Conservation (phyloP, 2,113 vertebrate genomes). For the Tautogolabrus adspersus region DNA sequence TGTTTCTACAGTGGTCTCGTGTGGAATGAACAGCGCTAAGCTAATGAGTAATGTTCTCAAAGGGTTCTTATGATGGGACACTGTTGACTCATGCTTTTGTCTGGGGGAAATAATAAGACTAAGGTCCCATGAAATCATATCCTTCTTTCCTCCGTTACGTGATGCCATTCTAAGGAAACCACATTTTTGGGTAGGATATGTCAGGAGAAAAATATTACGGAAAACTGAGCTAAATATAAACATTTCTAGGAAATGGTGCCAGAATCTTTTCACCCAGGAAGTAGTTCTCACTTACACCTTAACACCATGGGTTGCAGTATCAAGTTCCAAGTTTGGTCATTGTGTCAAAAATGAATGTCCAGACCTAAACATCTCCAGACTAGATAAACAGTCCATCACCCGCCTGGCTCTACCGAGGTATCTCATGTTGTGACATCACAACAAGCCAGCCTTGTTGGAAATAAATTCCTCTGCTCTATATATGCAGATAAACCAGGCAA, state of each 20-base stretch:
- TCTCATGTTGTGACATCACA: not conserved
- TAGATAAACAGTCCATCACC: conserved; percentile 20
- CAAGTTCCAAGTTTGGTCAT: not conserved
- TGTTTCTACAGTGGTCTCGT: conserved; percentile 36
- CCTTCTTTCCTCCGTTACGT: not conserved
- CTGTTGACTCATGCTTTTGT: conserved; percentile 20
- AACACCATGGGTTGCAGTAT: too few species aligned
- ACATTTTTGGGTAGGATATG: too few species aligned
- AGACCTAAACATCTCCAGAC: conserved; percentile 9
- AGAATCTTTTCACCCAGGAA: too few species aligned
- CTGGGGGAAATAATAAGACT: not conserved
- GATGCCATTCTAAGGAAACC: not conserved
- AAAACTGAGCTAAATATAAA: too few species aligned
- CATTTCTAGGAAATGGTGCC: too few species aligned
- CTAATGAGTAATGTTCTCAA: conserved; percentile 17
- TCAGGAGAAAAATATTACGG: too few species aligned
- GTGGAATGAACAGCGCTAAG: conserved; percentile 32
- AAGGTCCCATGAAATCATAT: not conserved
- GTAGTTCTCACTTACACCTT: too few species aligned
- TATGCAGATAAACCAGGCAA: conserved; percentile 35
- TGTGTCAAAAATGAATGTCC: not conserved
- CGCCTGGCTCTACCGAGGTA: not conserved
- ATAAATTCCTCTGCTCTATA: conserved; percentile 43
- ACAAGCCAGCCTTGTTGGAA: conserved; percentile 5
- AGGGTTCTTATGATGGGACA: conserved; percentile 6